A percentile compares a stretch with the other conserved stretches of the same genome.
Conservation (phyloP, 2,888 invertebrate species). For the Stenichneumon culpator region DNA sequence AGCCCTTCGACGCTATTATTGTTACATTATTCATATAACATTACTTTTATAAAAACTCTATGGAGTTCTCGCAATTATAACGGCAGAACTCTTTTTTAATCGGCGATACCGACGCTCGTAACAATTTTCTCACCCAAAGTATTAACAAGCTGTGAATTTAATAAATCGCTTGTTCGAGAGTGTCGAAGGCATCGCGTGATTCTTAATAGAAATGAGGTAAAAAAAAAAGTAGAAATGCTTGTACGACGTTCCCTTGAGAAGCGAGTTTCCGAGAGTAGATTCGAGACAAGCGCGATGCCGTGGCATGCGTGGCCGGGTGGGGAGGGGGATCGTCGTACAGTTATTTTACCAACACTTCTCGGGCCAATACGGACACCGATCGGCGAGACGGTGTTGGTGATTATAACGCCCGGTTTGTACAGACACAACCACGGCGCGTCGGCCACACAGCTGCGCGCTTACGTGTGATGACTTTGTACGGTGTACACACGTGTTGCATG, state of each 20-base stretch:
- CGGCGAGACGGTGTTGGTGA: slow-evolving; percentile 60
- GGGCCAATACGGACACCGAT: slow-evolving; percentile 53
- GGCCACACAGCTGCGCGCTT: neutral
- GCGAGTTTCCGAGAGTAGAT: slow-evolving; percentile 10
- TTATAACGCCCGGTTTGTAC: slow-evolving; percentile 50
- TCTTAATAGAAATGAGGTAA: neutral
- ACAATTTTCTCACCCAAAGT: neutral
- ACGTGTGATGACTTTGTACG: slow-evolving; percentile 11
- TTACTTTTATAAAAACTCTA: no score
- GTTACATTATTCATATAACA: no score
- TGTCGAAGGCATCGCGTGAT: neutral
- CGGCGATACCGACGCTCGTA: neutral
- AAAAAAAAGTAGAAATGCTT: neutral
- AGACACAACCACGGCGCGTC: neutral
- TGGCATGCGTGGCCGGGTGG: slow-evolving; percentile 45
- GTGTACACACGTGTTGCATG: neutral
- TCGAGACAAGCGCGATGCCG: slow-evolving; percentile 7
- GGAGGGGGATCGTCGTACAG: slow-evolving; percentile 70
- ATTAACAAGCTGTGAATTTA: neutral
- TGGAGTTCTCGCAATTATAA: neutral
- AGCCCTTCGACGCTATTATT: no score
- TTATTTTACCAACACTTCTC: slow-evolving; percentile 72
- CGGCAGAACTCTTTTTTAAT: neutral
- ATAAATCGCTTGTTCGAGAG: neutral
- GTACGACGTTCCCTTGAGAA: neutral